These are phyloP conservation scores for Cantharis rustica DNA, from an alignment of 2,888 invertebrate genomes.

Conservation along the genomic window DNA sequence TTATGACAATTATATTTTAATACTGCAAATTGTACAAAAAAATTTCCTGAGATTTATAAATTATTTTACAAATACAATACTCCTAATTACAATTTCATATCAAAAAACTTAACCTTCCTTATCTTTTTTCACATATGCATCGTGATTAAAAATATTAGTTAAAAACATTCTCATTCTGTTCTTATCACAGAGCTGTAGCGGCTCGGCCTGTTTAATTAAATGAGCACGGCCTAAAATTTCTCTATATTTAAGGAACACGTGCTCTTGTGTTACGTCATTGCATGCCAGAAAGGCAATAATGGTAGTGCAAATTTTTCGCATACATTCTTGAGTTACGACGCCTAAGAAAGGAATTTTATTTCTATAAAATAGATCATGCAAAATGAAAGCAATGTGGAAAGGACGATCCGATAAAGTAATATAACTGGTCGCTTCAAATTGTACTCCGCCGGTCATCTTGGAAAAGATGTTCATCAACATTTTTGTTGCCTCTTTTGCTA, in stretches of 20 bases:
- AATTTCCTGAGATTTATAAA: conserved; percentile 3
- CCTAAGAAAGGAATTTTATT: conserved; percentile 4
- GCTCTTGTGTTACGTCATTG: background rate
- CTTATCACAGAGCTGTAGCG: background rate
- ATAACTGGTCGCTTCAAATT: conserved; percentile 42
- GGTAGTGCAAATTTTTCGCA: background rate
- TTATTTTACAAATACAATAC: background rate
- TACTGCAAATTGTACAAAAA: conserved; percentile 1
- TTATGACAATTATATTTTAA: conserved; percentile 1
- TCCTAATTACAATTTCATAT: background rate
- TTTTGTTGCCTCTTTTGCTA: conserved; percentile 30
- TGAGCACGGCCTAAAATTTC: background rate
- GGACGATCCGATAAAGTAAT: conserved; percentile 49
- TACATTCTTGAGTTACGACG: background rate
- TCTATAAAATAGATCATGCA: background rate
- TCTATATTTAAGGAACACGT: background rate
- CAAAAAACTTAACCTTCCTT: background rate
- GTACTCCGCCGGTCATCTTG: conserved; percentile 38
- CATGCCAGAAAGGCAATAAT: background rate
- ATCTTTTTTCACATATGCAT: background rate
- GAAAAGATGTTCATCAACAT: conserved; percentile 41
- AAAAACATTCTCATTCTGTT: conserved; percentile 10
- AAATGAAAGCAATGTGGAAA: conserved; percentile 42
- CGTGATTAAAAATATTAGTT: background rate
- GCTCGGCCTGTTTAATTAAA: background rate